phyloP scores from a whole-genome alignment of 2,888 invertebrate species.

The Mesorhabditis sp. region DNA sequence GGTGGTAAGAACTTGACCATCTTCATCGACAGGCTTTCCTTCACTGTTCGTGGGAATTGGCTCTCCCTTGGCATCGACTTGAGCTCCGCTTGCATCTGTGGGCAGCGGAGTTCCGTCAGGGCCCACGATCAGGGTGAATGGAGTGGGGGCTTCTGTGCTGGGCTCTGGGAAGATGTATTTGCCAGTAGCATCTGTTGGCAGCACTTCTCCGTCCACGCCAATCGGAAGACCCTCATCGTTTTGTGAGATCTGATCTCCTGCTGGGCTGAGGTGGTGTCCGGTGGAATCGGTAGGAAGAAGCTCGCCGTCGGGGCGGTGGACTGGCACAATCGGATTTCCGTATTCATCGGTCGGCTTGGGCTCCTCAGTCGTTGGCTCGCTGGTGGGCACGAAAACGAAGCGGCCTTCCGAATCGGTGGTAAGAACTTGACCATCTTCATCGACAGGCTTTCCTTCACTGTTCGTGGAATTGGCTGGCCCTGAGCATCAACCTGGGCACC shows the following conservation, averaged over 20 bases:
- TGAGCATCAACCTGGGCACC: slow-evolving; percentile 17
- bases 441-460: slow-evolving; percentile 11
- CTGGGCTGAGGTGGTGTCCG: slow-evolving; percentile 16
- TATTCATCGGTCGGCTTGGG: slow-evolving; percentile 22
- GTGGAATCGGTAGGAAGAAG: slow-evolving; percentile 26
- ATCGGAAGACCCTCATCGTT: slow-evolving; percentile 27
- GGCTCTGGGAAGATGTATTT: too few relatives aligned
- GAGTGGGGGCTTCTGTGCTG: too few relatives aligned
- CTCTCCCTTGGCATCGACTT: slow-evolving; percentile 23
- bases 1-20: slow-evolving; percentile 8
- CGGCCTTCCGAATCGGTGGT: slow-evolving; percentile 26
- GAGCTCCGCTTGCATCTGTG: slow-evolving; percentile 20
- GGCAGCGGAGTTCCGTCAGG: slow-evolving; percentile 11
- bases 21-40: slow-evolving; percentile 19
- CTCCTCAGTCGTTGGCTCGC: slow-evolving; percentile 12
- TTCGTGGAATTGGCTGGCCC: neutral
- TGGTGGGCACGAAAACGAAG: slow-evolving; percentile 8
- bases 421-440: slow-evolving; percentile 27
- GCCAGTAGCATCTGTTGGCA: slow-evolving; percentile 10
- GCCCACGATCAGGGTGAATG: neutral
- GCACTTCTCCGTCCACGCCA: slow-evolving; percentile 28
- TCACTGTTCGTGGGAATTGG: slow-evolving; percentile 18
- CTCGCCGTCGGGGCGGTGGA: slow-evolving; percentile 29
- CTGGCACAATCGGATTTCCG: slow-evolving; percentile 20
- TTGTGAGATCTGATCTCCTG: slow-evolving; percentile 29